phyloP scores from a whole-genome alignment of 2,888 invertebrate genomes.

The Drosophila anomalata region DNA sequence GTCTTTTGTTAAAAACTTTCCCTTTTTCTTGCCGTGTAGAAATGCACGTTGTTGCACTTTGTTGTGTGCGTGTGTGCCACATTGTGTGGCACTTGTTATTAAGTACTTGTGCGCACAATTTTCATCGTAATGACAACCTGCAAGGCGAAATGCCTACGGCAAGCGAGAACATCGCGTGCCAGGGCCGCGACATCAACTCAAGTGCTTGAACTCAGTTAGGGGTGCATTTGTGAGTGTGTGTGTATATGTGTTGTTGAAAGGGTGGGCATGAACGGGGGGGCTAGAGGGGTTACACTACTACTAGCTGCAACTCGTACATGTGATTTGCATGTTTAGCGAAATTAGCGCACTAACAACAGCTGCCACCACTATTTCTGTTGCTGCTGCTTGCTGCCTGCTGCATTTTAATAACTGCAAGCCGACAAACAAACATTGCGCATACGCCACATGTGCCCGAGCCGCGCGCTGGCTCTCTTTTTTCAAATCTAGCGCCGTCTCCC shows the following conservation, averaged over 20 bases:
- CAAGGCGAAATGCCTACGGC: conserved; percentile 74
- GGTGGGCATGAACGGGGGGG: neutral
- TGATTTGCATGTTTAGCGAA: conserved; percentile 78
- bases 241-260: neutral
- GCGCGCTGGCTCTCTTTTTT: neutral
- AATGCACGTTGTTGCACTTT: conserved; percentile 1
- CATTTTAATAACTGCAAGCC: conserved; percentile 67
- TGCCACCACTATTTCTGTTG: conserved; percentile 46
- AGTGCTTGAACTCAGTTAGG: conserved; percentile 58
- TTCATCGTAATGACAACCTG: conserved; percentile 76
- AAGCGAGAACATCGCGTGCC: conserved; percentile 69
- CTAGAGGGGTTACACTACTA: neutral
- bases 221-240: conserved; percentile 42
- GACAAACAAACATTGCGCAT: conserved; percentile 69
- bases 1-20: neutral
- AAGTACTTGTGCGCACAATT: conserved; percentile 75
- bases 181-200: conserved; percentile 66
- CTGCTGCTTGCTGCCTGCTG: conserved; percentile 49
- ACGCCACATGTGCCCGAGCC: conserved; percentile 63
- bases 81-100: conserved; percentile 79
- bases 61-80: conserved; percentile 56
- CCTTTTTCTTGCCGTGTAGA: conserved; percentile 1
- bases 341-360: conserved; percentile 79
- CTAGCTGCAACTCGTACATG: conserved; percentile 58
- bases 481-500: conserved; percentile 17